Evolutionary conservation across 2,888 invertebrate species (phyloP).

Genomic region (Drosophila barbarae): DNA sequence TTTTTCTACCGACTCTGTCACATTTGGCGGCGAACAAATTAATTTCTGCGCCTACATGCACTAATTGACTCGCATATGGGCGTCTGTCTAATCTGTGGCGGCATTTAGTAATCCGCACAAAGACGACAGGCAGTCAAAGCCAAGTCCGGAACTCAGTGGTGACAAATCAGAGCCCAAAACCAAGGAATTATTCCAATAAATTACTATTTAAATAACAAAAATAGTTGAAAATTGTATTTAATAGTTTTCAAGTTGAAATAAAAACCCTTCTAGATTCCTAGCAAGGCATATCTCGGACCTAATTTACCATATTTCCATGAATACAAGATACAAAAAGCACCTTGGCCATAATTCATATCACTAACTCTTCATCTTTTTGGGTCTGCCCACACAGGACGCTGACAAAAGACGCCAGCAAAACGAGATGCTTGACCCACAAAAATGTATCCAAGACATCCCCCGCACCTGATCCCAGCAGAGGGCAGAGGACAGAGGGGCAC

Average conservation of each 20-base stretch:
- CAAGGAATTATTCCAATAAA: too few relatives aligned
- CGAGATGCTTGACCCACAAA: slow-evolving; percentile 62
- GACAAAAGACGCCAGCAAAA: slow-evolving; percentile 38
- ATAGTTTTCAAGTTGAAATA: neutral
- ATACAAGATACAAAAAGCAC: neutral
- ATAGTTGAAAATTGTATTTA: neutral
- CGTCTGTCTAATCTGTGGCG: slow-evolving; percentile 50
- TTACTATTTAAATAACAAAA: neutral
- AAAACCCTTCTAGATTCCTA: neutral
- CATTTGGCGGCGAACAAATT: slow-evolving; percentile 70
- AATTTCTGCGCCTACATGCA: slow-evolving; percentile 72
- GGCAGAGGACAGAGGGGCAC: slow-evolving; percentile 13
- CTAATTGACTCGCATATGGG: slow-evolving; percentile 64
- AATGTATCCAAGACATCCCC: slow-evolving; percentile 19
- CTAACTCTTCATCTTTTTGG: slow-evolving; percentile 17
- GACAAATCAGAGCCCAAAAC: neutral
- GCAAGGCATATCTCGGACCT: too few relatives aligned
- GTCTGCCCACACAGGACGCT: slow-evolving; percentile 19
- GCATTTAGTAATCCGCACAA: slow-evolving; percentile 51
- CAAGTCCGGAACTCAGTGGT: neutral
- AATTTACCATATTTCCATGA: neutral
- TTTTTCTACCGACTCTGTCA: slow-evolving; percentile 46
- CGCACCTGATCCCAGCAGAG: neutral
- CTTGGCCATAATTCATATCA: slow-evolving; percentile 10
- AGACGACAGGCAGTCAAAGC: slow-evolving; percentile 3